These are phyloP conservation scores for Yponomeuta malinellus DNA, from an alignment of 2,888 invertebrate genomes.

Conservation along the genomic window DNA sequence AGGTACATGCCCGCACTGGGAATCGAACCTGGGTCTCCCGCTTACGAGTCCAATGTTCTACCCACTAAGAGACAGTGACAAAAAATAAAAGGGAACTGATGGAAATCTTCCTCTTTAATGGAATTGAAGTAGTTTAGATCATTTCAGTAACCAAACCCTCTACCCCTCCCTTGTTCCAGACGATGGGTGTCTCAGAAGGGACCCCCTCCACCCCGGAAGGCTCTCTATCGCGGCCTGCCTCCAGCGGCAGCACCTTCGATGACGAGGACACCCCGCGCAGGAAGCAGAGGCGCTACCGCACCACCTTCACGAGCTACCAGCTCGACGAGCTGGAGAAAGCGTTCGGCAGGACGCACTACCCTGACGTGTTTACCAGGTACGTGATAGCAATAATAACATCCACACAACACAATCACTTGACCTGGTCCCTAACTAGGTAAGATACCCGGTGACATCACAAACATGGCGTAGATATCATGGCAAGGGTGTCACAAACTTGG, in stretches of 20 bases:
- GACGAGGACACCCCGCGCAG: slow-evolving; percentile 90
- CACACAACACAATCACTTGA: too few relatives aligned
- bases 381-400: slow-evolving; percentile 19
- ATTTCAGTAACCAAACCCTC: too few relatives aligned
- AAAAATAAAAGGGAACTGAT: too few relatives aligned
- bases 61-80: too few relatives aligned
- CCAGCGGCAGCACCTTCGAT: slow-evolving; percentile 54
- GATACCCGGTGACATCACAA: neutral
- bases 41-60: too few relatives aligned
- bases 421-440: neutral
- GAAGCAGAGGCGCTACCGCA: slow-evolving; percentile 93
- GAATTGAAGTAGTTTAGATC: too few relatives aligned
- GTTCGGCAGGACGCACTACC: slow-evolving; percentile 98
- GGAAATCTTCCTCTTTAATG: too few relatives aligned
- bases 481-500: too few relatives aligned
- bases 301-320: slow-evolving; percentile 95
- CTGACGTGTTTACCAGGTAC: slow-evolving; percentile 97
- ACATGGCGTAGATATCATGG: too few relatives aligned
- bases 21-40: too few relatives aligned
- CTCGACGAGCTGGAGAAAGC: slow-evolving; percentile 97
- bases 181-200: slow-evolving; percentile 65
- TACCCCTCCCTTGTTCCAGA: slow-evolving; percentile 14
- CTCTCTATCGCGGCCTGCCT: slow-evolving; percentile 31
- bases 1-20: too few relatives aligned
- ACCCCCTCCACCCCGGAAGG: slow-evolving; percentile 54